Conservation (phyloP, 2,113 vertebrate species). For the Etheostoma cragini region DNA sequence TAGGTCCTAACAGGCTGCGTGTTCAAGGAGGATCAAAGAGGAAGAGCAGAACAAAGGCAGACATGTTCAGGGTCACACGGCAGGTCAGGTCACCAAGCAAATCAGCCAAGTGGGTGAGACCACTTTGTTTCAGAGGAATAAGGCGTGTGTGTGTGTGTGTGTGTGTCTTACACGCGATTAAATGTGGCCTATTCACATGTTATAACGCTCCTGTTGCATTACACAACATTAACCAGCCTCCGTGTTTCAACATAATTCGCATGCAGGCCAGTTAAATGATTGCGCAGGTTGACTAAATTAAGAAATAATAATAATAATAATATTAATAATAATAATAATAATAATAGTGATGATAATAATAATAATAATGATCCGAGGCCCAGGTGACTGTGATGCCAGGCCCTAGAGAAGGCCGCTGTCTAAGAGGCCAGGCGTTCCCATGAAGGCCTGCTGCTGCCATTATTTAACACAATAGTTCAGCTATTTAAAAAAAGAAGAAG, state of each 20-base stretch:
- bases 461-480: not conserved
- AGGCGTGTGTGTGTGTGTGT: not conserved
- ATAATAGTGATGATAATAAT: too few relatives aligned
- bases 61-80: slow-evolving; percentile 16
- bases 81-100: not conserved
- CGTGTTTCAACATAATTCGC: not conserved
- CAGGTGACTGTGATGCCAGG: not conserved
- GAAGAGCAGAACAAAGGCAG: too few relatives aligned
- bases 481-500: not conserved
- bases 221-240: accelerated
- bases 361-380: not conserved
- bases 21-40: not conserved
- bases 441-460: not conserved
- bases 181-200: not conserved
- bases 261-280: not conserved
- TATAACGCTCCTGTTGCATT: too few relatives aligned
- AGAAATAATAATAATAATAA: not conserved
- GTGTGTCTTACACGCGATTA: not conserved
- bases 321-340: too few relatives aligned
- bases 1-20: not conserved
- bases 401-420: slow-evolving; percentile 40
- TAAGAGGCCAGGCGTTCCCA: slow-evolving; percentile 32
- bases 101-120: not conserved
- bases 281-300: not conserved
- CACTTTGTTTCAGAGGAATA: not conserved